Evolutionary conservation across 1,140 invertebrate genomes (phyloP), one percentile per base, ranked within the genome.

Genomic region (Aphaenogaster rudis): DNA sequence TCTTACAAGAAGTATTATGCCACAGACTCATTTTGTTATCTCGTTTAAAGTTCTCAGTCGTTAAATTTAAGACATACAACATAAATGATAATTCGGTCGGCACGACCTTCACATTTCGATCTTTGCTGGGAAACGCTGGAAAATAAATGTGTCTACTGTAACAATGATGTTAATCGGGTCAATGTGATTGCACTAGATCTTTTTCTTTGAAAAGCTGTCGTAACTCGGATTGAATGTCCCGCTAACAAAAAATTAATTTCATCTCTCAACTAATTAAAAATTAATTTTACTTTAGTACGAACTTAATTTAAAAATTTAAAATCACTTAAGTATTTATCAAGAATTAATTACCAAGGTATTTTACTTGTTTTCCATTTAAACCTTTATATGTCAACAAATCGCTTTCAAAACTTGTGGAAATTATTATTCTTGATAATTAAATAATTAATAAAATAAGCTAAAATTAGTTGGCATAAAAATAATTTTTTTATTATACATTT

Each of bases 31-130:
- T 82, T 82, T 82, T 72, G 17, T 82, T 82, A 82, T 82, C 21
- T 50, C 33, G 4, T 15, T 13, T 63, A 17, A 64, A 76, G n/a
- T 66, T 15, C 42, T 59, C 6, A 57, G 2, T 28, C 3, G 11
- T 74, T 61, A 50, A 81, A 42, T 21, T 21, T 7, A 42, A 42
- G 17, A 36, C 5, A 33, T 17, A 5, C 17, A 6, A 2, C 45
- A 57, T 15, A 28, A 71, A 88, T 85, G 52, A 88, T 88, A 74
- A 9, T 52, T 11, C 13, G 17, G 54, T 36, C 21, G 4, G 7
- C 3, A 17, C 13, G 57, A 21, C 80, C 87, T 88, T 89, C 88
- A 42, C 28, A 50, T 85, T 79, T 88, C 21, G 42, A 50, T 69
- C 42, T n/a, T n/a, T 21, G 33, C 11, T 28, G 8, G n/a, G 5